Base-by-base conservation (phyloP, 35 echinoderm and acorn worm species). In the Ptychodera flava region DNA sequence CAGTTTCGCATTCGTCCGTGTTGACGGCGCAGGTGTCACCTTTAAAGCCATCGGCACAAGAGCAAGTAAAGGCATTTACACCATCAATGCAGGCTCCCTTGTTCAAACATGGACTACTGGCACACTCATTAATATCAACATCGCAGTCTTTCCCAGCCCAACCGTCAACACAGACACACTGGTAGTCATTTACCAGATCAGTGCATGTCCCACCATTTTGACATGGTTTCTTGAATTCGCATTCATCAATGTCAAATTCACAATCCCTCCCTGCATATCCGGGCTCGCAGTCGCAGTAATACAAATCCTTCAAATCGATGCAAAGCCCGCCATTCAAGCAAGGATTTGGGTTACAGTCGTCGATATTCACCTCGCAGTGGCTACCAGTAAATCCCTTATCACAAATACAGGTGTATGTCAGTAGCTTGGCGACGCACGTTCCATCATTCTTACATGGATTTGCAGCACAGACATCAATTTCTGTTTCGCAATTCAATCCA, bases 401-500 rank as follows among this genome's bases (percentile, higher is more conserved):
- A 64, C 45, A 64, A 12, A 12, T 6, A 64, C 45, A 64, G 6
- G 45, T 64, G 22, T 64, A 64, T 64, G 45, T 64, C 45, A 64
- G 22, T 22, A 64, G 22, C 6, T 64, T 64, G 45, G 45, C 45
- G 6, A 22, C 22, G 45, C 45, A 64, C 22, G 45, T 64, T 12
- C 45, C 45, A 22, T 64, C 45, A 22, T 64, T 64, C 22, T 64
- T 64, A 64, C 45, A 64, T 22, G 88, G 85, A 32, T 81, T 85
- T 31, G 91, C 91, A 16, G 91, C 78, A 35, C 93, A 84, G 0
- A 93, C 86, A 38, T 89, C 83, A 1, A 91, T 76, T 29, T 82
- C 86, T 64, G 45, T 64, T 38, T 97, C 91, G 37, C 94, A 97
- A 80, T 93, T 90, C 0, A 30, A 34, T 1, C 94, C 94, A 16